Evolutionary conservation across 2,888 invertebrate genomes (phyloP), one percentile per base, ranked within the genome.

Genomic region (Macaria notata): DNA sequence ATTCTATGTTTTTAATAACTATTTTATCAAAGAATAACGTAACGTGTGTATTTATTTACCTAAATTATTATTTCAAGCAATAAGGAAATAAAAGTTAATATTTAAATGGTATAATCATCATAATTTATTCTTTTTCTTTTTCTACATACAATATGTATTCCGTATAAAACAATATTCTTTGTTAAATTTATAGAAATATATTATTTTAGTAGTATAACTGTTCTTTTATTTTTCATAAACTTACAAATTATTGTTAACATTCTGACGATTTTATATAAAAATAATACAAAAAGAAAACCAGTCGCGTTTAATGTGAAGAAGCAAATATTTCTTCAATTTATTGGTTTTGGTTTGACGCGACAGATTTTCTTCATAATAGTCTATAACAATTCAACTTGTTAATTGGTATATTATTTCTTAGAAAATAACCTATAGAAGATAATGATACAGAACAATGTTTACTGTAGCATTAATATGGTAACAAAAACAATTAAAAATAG

Each of bases 131-230:
- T 83, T 78, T 86, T 82, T 84, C 78, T 76, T 75, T 78, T 81
- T 82, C 83, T 81, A 87, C 76, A 88, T 90, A 90, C 89, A 90
- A 86, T 89, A 90, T 85, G 88, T 86, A 85, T 86, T 84, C 85
- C 84, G 86, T 91, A 91, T 86, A 91, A 91, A 91, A 91, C 89
- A 89, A 90, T 91, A 88, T 87, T 86, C 86, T 90, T 89, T 90
- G 89, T 91, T 90, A 91, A 86, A 88, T 86, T 88, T 79, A 89
- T 91, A 90, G 88, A 90, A 90, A 91, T 91, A 90, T 90, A 91
- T 90, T 90, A 90, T 88, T 88, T 87, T 88, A 88, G 83, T 89
- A 88, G 83, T 89, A 90, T 88, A 89, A 88, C 88, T 87, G 88
- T 85, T 69, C 86, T 71, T 79, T 78, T 79, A 86, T 87, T 84